phyloP scores from a whole-genome alignment of 2,113 vertebrate genomes.

The Poeciliopsis turrubarensis region DNA sequence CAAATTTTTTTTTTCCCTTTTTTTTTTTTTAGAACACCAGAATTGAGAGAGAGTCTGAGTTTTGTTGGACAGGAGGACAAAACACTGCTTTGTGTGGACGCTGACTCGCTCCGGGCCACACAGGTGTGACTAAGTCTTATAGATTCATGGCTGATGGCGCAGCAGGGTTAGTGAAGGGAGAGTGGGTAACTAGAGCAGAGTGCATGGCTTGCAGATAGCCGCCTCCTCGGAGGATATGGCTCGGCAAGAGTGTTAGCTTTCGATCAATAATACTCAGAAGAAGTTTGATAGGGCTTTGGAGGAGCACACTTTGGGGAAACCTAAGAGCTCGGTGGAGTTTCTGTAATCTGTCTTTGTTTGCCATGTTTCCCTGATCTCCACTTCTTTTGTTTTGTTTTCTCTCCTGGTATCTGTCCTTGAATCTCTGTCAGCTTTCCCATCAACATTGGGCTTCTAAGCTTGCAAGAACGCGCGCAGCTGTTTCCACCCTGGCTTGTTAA shows the following conservation, averaged over 20 bases:
- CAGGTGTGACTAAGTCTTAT: constrained; percentile 67
- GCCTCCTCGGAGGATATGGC: constrained; percentile 61
- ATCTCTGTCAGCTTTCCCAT: constrained; percentile 24
- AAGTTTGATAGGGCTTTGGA: constrained; percentile 59
- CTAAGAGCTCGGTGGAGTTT: constrained; percentile 29
- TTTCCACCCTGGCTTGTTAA: neutral
- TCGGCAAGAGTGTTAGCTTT: constrained; percentile 54
- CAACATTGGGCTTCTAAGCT: constrained; percentile 22
- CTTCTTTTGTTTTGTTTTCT: constrained; percentile 10
- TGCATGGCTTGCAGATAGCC: constrained; percentile 58
- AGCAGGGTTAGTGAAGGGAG: constrained; percentile 50
- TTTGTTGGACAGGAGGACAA: constrained; percentile 29
- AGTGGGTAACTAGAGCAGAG: constrained; percentile 65
- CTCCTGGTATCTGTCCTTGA: constrained; percentile 7
- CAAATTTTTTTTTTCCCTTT: too few relatives aligned
- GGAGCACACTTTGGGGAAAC: constrained; percentile 36
- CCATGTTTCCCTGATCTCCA: neutral
- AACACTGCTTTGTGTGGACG: constrained; percentile 10
- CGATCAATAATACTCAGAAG: constrained; percentile 54
- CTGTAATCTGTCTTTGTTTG: constrained; percentile 27
- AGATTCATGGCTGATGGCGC: constrained; percentile 51
- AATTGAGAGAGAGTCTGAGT: constrained; percentile 22
- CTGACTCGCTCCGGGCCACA: constrained; percentile 46
- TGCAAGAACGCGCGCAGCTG: neutral
- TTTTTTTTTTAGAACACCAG: neutral